A percentile compares a stretch with the other conserved stretches of the same genome.
phyloP scores from a whole-genome alignment of 1,140 invertebrate species.

The Drosophila erecta region DNA sequence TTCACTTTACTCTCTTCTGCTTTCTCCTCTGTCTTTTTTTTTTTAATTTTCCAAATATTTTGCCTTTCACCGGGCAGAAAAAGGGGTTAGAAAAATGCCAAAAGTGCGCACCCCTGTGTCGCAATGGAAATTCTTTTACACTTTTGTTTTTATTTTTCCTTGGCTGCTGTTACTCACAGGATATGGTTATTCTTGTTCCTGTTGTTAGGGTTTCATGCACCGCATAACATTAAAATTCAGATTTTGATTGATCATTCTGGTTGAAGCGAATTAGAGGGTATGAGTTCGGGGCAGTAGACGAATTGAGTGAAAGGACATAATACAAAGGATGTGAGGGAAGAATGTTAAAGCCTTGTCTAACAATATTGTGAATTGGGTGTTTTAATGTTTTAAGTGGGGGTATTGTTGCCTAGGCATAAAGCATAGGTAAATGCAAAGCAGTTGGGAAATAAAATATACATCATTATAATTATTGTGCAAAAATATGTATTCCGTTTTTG shows the following conservation, averaged over 20 bases:
- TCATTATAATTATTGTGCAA: too few relatives aligned
- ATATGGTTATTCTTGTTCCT: slow-evolving; percentile 66
- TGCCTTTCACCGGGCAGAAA: slow-evolving; percentile 45
- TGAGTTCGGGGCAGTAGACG: not conserved
- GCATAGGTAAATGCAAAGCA: too few relatives aligned
- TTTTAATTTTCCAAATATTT: slow-evolving; percentile 75
- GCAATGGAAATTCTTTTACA: slow-evolving; percentile 70
- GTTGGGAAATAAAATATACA: too few relatives aligned
- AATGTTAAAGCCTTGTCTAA: slow-evolving; percentile 50
- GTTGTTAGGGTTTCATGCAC: slow-evolving; percentile 74
- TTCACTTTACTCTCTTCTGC: slow-evolving; percentile 32
- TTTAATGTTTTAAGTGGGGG: not conserved
- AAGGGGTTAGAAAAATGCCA: slow-evolving; percentile 76
- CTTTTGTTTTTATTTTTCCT: slow-evolving; percentile 51
- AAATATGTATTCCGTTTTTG: too few relatives aligned
- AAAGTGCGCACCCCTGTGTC: slow-evolving; percentile 42
- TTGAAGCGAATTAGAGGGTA: slow-evolving; percentile 10
- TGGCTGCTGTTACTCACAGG: slow-evolving; percentile 47
- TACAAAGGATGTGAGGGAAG: slow-evolving; percentile 5
- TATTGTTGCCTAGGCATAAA: not conserved
- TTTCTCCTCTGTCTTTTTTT: slow-evolving; percentile 36
- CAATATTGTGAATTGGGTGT: slow-evolving; percentile 25
- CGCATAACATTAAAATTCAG: slow-evolving; percentile 82
- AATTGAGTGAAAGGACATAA: slow-evolving; percentile 19
- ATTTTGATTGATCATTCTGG: slow-evolving; percentile 75